These are phyloP conservation scores for Pollachius pollachius DNA, from an alignment of 2,113 vertebrate genomes.

Conservation along the genomic window DNA sequence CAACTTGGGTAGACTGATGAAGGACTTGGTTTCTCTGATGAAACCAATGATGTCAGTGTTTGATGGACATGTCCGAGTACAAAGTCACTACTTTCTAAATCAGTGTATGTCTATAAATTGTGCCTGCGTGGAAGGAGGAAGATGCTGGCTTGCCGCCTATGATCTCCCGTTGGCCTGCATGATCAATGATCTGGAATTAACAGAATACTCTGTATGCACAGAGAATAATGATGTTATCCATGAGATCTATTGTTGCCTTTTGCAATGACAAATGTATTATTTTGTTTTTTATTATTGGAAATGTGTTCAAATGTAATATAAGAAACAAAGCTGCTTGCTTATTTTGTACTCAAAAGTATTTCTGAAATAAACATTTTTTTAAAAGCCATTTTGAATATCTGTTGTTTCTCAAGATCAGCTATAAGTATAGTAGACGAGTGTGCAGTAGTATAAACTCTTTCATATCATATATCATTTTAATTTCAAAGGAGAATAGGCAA, in stretches of 20 bases:
- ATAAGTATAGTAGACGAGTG: too few species aligned
- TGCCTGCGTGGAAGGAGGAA: slow-evolving; percentile 53
- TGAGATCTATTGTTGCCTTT: slow-evolving; percentile 47
- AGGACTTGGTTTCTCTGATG: slow-evolving; percentile 35
- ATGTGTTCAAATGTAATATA: slow-evolving; percentile 35
- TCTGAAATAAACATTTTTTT: slow-evolving; percentile 62
- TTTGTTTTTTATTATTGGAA: not conserved
- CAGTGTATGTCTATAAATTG: slow-evolving; percentile 22
- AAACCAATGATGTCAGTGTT: slow-evolving; percentile 54
- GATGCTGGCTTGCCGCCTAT: slow-evolving; percentile 37
- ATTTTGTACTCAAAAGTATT: slow-evolving; percentile 50
- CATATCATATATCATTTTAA: too few species aligned
- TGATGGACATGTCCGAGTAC: slow-evolving; percentile 16
- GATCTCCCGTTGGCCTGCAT: slow-evolving; percentile 61
- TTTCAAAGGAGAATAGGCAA: too few species aligned
- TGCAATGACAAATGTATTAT: slow-evolving; percentile 20
- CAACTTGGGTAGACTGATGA: slow-evolving; percentile 24
- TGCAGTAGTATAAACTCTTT: too few species aligned
- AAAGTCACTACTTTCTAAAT: slow-evolving; percentile 8
- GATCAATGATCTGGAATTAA: slow-evolving; percentile 70
- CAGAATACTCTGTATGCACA: slow-evolving; percentile 42
- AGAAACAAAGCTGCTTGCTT: slow-evolving; percentile 18
- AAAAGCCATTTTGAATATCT: slow-evolving; percentile 7
- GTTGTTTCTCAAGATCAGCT: not conserved
- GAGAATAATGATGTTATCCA: slow-evolving; percentile 61